Base-by-base conservation (phyloP, 2,797 vertebrate genomes). In the Molossus alvarezi region DNA sequence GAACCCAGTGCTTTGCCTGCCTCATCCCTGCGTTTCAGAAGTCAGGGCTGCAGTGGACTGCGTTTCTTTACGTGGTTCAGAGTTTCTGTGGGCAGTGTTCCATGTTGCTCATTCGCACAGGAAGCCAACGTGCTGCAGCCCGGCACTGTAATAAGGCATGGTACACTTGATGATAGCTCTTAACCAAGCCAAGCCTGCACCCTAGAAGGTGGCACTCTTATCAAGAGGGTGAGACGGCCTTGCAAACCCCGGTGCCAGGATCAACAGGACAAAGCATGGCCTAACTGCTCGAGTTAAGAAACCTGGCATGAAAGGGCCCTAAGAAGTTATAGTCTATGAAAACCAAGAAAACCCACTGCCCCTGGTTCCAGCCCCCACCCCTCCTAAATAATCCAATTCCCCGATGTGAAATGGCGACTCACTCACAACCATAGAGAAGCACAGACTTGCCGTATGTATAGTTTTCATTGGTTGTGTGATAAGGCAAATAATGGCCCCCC, bases 301-400 rank as follows among this genome's bases (percentile, higher is more conserved):
- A 86, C 14, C 20, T 81, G 18, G 48, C 45, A 15, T 33, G 71
- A 60, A 37, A 75, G n/a, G 27, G 37, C n/a, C 45, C 12, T 25
- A 27, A 72, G 51, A 41, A 91, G 37, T 83, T n/a, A 79, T 25
- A 79, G 7, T 57, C 84, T 81, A 6, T 9, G 29, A 62, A 81
- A 94, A 83, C 57, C 45, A 69, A 5, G 5, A n/a, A 95, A 60
- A 77, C 13, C 69, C 23, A 27, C 45, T 80, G 37, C 9, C 45
- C 20, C 29, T 9, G 4, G 13, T 15, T n/a, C n/a, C 3, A 21
- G 33, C 1, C 37, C 11, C 29, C 21, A 11, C 45, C 17, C 23
- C 23, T 69, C 83, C 73, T 90, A 89, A 92, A 41, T 45, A 80
- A 88, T 48, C 62, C 48, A 82, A 9, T 90, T 91, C 82, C 75